Evolutionary conservation across 2,888 invertebrate genomes (phyloP).

Genomic region (Encarsia formosa): DNA sequence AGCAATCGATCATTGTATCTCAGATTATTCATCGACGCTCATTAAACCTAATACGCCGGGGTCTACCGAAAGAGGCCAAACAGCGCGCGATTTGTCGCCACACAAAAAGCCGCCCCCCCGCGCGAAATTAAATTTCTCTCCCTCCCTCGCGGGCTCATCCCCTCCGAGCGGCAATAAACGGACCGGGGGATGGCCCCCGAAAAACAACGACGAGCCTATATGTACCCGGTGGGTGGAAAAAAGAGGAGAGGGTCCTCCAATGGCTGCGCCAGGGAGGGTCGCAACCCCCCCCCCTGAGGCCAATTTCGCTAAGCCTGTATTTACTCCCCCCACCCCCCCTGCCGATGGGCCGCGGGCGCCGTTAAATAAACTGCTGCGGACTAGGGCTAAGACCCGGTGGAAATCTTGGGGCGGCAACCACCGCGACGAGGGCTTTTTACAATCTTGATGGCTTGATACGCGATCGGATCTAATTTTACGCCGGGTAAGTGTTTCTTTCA

Average conservation of each 20-base stretch:
- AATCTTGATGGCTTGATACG: no score
- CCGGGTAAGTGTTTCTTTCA: no score
- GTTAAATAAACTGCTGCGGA: conserved; percentile 51
- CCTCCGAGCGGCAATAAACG: conserved; percentile 7
- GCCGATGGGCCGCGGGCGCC: conserved; percentile 48
- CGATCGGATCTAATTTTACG: no score
- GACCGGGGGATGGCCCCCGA: conserved; percentile 27
- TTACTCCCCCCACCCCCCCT: no score
- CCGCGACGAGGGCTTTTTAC: background rate
- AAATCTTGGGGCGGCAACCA: background rate
- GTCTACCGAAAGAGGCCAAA: no score
- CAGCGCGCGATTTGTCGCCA: conserved; percentile 9
- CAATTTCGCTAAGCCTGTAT: conserved; percentile 51
- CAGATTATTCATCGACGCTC: no score
- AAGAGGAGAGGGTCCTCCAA: conserved; percentile 35
- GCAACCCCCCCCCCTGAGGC: conserved; percentile 43
- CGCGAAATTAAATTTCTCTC: conserved; percentile 49
- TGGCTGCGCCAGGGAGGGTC: conserved; percentile 51
- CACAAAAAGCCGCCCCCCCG: background rate
- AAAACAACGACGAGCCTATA: background rate
- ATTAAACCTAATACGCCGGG: no score
- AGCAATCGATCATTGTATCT: no score
- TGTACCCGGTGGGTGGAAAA: background rate
- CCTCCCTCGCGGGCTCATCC: conserved; percentile 40
- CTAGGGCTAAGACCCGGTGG: background rate